Percentiles rank a stretch among this genome's conserved stretches.
phyloP scores from a whole-genome alignment of 2,888 invertebrate species.

The Trypoxylon attenuatum region DNA sequence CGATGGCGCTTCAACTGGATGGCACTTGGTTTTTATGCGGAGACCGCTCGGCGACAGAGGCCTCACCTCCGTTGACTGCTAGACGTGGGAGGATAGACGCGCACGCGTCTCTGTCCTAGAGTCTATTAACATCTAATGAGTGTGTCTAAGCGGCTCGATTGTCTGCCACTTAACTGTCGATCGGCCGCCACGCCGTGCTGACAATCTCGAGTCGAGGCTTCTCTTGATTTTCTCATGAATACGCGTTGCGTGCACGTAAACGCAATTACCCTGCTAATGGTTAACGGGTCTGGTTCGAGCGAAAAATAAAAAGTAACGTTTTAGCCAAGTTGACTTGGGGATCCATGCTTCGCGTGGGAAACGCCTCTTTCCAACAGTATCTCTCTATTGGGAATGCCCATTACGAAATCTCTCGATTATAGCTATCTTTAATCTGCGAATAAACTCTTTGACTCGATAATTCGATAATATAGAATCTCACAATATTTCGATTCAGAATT shows the following conservation, averaged over 20 bases:
- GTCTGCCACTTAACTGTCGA: slow-evolving; percentile 4
- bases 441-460: too few species aligned
- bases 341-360: too few species aligned
- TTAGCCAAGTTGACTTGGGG: too few species aligned
- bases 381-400: too few species aligned
- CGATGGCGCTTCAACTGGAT: slow-evolving; percentile 19
- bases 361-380: too few species aligned
- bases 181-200: background rate
- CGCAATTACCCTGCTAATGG: background rate
- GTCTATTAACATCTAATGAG: background rate
- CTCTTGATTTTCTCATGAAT: background rate
- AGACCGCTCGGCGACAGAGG: background rate
- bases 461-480: too few species aligned
- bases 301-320: too few species aligned
- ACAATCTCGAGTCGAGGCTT: background rate
- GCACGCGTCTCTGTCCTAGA: background rate
- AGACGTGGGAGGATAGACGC: background rate
- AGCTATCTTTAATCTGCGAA: too few species aligned
- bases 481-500: too few species aligned
- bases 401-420: too few species aligned
- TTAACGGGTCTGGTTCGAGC: too few species aligned
- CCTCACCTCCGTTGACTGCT: background rate
- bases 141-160: background rate
- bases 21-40: slow-evolving; percentile 13
- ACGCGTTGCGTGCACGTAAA: background rate